Evolutionary conservation across 2,113 vertebrate genomes (phyloP).

Genomic region (Dendropsophus ebraccatus): DNA sequence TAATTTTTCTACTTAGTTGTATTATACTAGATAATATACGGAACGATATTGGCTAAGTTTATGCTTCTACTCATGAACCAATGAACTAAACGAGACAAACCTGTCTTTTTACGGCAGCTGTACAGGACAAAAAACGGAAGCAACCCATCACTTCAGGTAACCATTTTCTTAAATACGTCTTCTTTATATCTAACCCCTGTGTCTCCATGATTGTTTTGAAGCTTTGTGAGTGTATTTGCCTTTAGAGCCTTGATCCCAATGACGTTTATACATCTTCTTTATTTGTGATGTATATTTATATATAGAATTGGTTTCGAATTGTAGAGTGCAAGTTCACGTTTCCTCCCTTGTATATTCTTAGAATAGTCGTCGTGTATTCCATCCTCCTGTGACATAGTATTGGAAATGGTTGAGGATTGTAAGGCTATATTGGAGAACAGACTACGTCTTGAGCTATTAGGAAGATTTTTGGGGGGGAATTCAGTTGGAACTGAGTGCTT

Average conservation of each 20-base stretch:
- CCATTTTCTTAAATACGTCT: constrained; percentile 36
- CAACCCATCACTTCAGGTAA: constrained; percentile 57
- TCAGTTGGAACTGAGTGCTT: neutral
- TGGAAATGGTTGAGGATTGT: neutral
- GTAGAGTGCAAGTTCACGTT: neutral
- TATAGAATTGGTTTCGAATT: neutral
- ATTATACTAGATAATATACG: constrained; percentile 7
- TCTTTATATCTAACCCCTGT: neutral
- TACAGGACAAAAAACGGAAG: constrained; percentile 56
- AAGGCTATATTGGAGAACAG: neutral
- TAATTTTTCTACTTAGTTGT: neutral
- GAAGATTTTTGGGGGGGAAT: neutral
- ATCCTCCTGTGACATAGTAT: neutral
- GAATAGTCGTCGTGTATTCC: neutral
- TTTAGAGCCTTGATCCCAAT: neutral
- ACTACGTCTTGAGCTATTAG: neutral
- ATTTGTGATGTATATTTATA: neutral
- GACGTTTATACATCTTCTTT: neutral
- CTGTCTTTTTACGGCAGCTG: constrained; percentile 53
- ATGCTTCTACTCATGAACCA: neutral
- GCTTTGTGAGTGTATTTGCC: neutral
- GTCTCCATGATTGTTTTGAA: constrained; percentile 3
- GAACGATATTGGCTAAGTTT: neutral
- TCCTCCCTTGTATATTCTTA: neutral
- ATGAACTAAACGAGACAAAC: constrained; percentile 39